Base-by-base conservation (phyloP, 2,113 vertebrate genomes). In the Hippocampus comes region DNA sequence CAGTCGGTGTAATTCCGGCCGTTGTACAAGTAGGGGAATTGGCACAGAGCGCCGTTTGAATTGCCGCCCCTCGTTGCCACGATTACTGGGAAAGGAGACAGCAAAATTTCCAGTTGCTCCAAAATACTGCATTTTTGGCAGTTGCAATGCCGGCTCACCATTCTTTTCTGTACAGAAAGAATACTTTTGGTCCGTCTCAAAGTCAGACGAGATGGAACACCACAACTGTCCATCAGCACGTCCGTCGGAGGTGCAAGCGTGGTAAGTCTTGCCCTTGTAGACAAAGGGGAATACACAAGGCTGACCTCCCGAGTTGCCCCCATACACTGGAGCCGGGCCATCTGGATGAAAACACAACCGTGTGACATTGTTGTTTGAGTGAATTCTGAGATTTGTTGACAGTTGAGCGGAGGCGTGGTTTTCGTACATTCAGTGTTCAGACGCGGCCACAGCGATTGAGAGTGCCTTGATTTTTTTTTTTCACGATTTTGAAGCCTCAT, bases 21-120 rank as follows among this genome's bases (percentile, higher is more conserved):
- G 74, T 97, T 98, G 85, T 97, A 99, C 30, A 96, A 78, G 92
- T 94, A 99, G 30, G 97, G 97, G 85, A 99, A 98, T 88, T 96
- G 91, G 85, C 97, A 99, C 69, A 98, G 71, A 25, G 97, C 97
- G 0, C 96, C 97, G 0, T 99, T 98, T 63, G 97, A 99, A 79
- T 98, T 98, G 38, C 97, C 97, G 25, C 97, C 97, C 51, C 96
- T 93, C 8, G 97, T 99, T 15, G 91, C 88, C 78, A 99, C 92
- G 57, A 96, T 49, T 14, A 53, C 67, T 68, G n/a, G 18, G 5
- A 55, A 34, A 30, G 49, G 20, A 66, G 65, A 43, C 42, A 15
- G 27, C 23, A 6, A 53, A n/a, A 9, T 49, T 14, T 42, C 8
- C 57, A 49, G 43, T 70, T 46, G 23, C 51, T 27, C 25, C 20